These are phyloP conservation scores for Opisthocomus hoazin DNA, from an alignment of 2,113 vertebrate species.

Conservation along the genomic window DNA sequence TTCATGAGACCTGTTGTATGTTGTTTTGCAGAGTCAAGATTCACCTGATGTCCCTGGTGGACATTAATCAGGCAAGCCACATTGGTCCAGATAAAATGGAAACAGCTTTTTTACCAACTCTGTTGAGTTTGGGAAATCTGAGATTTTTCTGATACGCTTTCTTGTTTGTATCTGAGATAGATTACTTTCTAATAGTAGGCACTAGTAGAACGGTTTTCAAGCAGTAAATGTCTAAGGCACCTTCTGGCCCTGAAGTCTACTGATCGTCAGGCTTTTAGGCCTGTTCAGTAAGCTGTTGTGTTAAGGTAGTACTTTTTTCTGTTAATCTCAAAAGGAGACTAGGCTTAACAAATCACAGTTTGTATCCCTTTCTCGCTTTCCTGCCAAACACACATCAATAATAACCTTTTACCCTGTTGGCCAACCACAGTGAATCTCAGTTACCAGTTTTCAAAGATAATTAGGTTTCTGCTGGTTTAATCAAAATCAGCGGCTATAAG, in stretches of 20 bases:
- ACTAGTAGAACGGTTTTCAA: background rate
- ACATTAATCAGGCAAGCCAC: background rate
- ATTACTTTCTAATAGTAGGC: background rate
- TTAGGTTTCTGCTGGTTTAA: background rate
- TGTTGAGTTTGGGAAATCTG: background rate
- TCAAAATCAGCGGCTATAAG: background rate
- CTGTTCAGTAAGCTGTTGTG: background rate
- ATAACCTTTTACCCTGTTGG: background rate
- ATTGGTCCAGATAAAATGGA: background rate
- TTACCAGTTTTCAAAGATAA: background rate
- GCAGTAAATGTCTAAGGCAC: background rate
- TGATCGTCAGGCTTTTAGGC: background rate
- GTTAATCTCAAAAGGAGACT: background rate
- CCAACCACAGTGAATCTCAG: background rate
- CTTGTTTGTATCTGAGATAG: background rate
- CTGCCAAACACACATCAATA: background rate
- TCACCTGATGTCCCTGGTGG: background rate
- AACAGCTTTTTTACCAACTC: background rate
- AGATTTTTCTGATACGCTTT: background rate
- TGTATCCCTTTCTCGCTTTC: background rate
- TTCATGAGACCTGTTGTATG: background rate
- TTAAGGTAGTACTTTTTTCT: background rate
- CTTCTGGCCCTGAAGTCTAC: background rate
- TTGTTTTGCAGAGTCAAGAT: background rate
- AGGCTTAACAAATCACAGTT: background rate